Evolutionary conservation across 53 echinoderm and acorn worm species (phyloP), one percentile per base, ranked within the genome.

Genomic region (Crossaster papposus): DNA sequence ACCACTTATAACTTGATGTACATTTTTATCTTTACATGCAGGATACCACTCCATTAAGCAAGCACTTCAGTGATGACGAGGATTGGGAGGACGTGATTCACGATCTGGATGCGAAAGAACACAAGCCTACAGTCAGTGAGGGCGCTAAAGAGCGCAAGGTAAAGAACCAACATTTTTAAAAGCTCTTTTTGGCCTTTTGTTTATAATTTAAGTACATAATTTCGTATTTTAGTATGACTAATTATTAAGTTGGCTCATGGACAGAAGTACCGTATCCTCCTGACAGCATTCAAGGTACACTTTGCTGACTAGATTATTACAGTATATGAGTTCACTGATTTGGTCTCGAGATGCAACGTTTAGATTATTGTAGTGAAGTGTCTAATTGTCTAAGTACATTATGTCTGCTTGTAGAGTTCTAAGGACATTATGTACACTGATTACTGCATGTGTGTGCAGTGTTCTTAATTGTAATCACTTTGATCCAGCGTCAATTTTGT

Each of bases 61-160:
- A 32, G 32, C 29, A 71, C 22, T 94, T 91, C 78, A 75, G 89
- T 51, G 97, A 97, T 76, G 97, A 94, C 78, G 94, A 91, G 52
- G 97, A 97, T 35, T 97, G 97, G 97, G 95, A 95, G 22, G 91
- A 95, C 9, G 91, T 95, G 13, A 95, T 94, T 14, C 72, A 92
- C 7, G 81, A 86, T 18, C 35, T 97, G 17, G 91, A 91, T 71
- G 77, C 80, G 15, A 65, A 83, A 52, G 87, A 35, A 26, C 65
- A 68, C 80, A 72, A 90, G 14, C 89, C 90, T 37, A 64, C 75
- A n/a, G 30, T 62, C 18, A 83, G 81, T 1, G 91, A 73, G 29
- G 89, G 70, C 24, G 72, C 95, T 44, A 82, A 91, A 65, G 90
- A 93, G 33, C 80, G 94, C 54, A 93, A 94, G 51, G 87, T 87